Conservation (phyloP, 1,140 invertebrate species). For the Tetragnatha versicolor region DNA sequence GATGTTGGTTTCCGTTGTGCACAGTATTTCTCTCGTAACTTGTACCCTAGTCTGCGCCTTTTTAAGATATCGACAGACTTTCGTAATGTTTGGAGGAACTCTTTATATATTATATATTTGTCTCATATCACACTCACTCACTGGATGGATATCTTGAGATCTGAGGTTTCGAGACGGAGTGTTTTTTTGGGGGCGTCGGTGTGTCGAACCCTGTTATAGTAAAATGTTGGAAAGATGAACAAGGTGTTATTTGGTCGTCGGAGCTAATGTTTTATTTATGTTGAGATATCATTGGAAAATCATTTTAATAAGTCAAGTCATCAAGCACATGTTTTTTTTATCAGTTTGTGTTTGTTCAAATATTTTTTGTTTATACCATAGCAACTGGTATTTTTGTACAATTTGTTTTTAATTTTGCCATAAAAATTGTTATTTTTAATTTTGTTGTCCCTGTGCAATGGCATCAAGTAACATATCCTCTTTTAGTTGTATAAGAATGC, state of each 20-base stretch:
- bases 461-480: conserved; percentile 36
- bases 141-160: no score
- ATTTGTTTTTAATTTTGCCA: conserved; percentile 38
- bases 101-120: conserved; percentile 46
- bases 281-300: conserved; percentile 32
- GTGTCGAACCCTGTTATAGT: conserved; percentile 13
- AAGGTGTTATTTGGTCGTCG: conserved; percentile 43
- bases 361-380: conserved; percentile 46
- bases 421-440: conserved; percentile 36
- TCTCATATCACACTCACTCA: conserved; percentile 48
- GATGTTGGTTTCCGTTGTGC: conserved; percentile 36
- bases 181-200: no score
- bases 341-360: conserved; percentile 33
- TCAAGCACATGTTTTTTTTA: conserved; percentile 33
- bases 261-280: conserved; percentile 46
- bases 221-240: conserved; percentile 54
- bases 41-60: conserved; percentile 54
- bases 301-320: conserved; percentile 35
- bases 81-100: conserved; percentile 41
- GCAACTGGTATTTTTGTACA: conserved; percentile 42
- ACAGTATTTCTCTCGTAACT: conserved; percentile 53
- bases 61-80: conserved; percentile 55
- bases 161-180: conserved; percentile 46
- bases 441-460: conserved; percentile 38
- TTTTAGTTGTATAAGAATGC: conserved; percentile 32